These are phyloP conservation scores for Muscicapa comitata DNA, from an alignment of 2,797 vertebrate genomes.

Conservation along the genomic window DNA sequence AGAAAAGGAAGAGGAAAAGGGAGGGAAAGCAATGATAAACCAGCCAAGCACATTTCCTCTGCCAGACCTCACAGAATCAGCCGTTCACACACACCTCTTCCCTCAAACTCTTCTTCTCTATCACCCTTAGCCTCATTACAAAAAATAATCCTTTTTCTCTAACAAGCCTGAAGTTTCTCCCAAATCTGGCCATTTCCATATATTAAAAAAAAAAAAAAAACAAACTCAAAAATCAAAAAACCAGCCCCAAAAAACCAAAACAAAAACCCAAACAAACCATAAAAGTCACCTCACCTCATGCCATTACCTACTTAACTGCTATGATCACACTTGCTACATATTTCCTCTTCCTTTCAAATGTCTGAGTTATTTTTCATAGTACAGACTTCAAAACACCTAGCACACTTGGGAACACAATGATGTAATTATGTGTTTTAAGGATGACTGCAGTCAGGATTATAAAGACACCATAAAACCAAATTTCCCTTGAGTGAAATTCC, in stretches of 20 bases:
- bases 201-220: background rate
- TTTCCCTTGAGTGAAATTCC: background rate
- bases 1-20: background rate
- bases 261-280: background rate
- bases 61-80: background rate
- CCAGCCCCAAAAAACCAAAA: too few species aligned
- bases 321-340: background rate
- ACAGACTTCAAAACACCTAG: background rate
- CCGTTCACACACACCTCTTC: background rate
- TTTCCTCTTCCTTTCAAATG: background rate
- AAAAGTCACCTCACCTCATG: background rate
- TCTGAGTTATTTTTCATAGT: background rate
- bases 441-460: background rate
- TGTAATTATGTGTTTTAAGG: background rate
- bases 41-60: background rate
- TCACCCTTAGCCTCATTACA: background rate
- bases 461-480: background rate
- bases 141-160: background rate
- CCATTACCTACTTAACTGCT: background rate
- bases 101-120: background rate
- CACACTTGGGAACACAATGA: background rate
- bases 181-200: background rate
- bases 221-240: too few species aligned
- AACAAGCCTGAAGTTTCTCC: background rate
- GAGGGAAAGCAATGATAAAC: background rate